These are phyloP conservation scores for Cherax quadricarinatus DNA, from an alignment of 1,140 invertebrate genomes.

Conservation along the genomic window DNA sequence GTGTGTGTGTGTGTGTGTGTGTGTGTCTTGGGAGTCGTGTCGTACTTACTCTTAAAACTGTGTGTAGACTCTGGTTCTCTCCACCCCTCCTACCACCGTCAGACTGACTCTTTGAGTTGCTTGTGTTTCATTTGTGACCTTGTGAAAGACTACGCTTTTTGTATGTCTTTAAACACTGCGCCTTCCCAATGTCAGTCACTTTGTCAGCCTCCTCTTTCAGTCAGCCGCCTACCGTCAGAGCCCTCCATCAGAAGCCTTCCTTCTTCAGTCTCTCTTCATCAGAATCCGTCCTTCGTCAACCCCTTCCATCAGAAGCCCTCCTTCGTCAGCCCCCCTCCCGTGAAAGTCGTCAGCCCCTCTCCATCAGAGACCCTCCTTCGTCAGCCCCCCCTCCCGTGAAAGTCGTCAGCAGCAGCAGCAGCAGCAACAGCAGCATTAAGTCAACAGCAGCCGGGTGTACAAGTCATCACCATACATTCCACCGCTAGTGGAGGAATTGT, in stretches of 20 bases:
- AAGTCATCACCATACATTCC: slow-evolving; percentile 64
- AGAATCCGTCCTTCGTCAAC: neutral
- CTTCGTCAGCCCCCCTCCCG: neutral
- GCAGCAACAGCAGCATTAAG: neutral
- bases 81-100: too few species aligned
- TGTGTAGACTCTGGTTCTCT: too few species aligned
- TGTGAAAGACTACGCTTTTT: too few species aligned
- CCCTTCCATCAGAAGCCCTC: neutral
- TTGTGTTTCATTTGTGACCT: too few species aligned
- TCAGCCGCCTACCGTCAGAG: neutral
- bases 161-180: too few species aligned
- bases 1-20: slow-evolving; percentile 14
- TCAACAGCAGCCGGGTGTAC: neutral
- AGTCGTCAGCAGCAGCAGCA: neutral
- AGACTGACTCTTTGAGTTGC: too few species aligned
- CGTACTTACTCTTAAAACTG: too few species aligned
- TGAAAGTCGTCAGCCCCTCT: neutral
- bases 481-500: slow-evolving; percentile 44
- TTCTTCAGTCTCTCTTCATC: neutral
- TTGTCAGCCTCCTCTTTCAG: too few species aligned
- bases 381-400: neutral
- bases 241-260: neutral
- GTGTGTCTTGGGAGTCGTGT: neutral
- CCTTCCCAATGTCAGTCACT: too few species aligned
- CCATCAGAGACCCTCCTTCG: neutral